Evolutionary conservation across 2,888 invertebrate species (phyloP), one percentile per base, ranked within the genome.

Genomic region (Aproaerema taeniolella): DNA sequence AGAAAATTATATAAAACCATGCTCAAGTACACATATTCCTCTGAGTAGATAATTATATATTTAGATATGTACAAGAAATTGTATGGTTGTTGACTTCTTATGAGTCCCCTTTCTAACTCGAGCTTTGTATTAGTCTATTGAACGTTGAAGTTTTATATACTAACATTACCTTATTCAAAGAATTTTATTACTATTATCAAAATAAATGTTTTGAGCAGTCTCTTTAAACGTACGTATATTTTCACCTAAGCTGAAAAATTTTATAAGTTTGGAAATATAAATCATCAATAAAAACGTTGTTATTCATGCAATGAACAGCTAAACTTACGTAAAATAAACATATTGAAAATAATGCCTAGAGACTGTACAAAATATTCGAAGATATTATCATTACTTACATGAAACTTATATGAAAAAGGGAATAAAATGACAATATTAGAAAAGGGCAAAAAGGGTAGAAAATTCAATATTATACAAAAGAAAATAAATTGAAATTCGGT

Each of bases 41-140:
- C 20, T 7, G n/a, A n/a, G n/a, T n/a, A n/a, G n/a, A n/a, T 30
- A 30, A 13, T 12, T 30, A 30, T 30, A 30, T 4, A 7, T 7
- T 38, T 32, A 32, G 32, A 32, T 32, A 16, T n/a, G n/a, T n/a
- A 17, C 2, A 17, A 16, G 6, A 32, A 9, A 9, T 6, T 16
- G 66, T 63, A 81, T 78, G 81, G 81, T 82, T 82, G 81, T 82
- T 62, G 76, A 81, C 75, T 75, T 75, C 73, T 69, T 75, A 76
- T 53, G 71, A 78, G 81, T 78, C 78, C 64, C 66, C n/a, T n/a
- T 75, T 78, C 71, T 72, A 73, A 74, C 70, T 80, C 82, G 85
- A 83, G 85, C 83, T 85, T 81, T 83, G 75, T 74, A 66, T 59
- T 78, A 81, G 76, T 61, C 52, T 69, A 70, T 51, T 55, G 50